Conservation (phyloP, 2,113 vertebrate species). For the Sebastes schlegelii region DNA sequence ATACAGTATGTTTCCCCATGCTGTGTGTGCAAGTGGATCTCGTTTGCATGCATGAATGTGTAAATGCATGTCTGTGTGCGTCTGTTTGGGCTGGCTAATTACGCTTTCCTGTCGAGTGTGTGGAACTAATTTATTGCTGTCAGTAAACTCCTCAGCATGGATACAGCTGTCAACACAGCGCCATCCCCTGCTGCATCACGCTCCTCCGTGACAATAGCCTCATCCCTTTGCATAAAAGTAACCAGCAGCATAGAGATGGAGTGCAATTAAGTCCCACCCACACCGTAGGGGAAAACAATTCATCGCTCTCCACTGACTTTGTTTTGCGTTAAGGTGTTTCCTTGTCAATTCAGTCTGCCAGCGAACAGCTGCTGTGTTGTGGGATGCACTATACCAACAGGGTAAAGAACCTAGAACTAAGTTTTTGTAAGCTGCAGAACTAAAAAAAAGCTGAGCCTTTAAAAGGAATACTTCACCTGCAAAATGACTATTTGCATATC, state of each 20-base stretch:
- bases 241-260: background rate
- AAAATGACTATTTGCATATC: too few species aligned
- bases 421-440: too few species aligned
- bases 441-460: too few species aligned
- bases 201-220: constrained; percentile 21
- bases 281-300: too few species aligned
- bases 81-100: constrained; percentile 71
- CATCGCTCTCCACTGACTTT: too few species aligned
- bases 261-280: too few species aligned
- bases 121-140: constrained; percentile 72
- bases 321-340: too few species aligned
- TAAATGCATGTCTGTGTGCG: constrained; percentile 32
- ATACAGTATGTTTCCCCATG: constrained; percentile 14
- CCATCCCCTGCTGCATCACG: constrained; percentile 9
- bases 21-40: constrained; percentile 4
- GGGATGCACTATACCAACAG: too few species aligned
- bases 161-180: constrained; percentile 66
- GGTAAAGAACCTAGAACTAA: too few species aligned
- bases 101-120: constrained; percentile 65
- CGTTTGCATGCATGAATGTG: constrained; percentile 25
- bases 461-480: too few species aligned
- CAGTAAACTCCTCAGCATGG: constrained; percentile 72
- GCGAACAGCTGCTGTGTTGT: too few species aligned
- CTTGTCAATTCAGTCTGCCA: too few species aligned
- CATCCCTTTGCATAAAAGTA: constrained; percentile 21